Conservation (phyloP, 1,140 invertebrate genomes). For the Tetramorium alpestre region DNA sequence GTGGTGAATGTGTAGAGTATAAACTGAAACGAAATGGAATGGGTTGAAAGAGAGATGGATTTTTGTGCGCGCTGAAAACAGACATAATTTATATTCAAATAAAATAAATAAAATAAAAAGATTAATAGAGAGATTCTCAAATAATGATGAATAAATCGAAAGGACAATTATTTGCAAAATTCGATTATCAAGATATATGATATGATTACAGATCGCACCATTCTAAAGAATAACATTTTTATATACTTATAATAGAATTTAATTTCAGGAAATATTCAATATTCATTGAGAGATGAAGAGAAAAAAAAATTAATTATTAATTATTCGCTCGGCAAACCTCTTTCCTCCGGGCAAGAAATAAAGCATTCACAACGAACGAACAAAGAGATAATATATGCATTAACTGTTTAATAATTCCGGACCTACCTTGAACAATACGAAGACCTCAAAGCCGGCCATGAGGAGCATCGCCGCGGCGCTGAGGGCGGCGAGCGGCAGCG, state of each 20-base stretch:
- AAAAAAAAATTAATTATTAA: background rate
- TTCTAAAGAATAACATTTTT: background rate
- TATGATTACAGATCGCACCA: background rate
- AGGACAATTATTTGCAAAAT: background rate
- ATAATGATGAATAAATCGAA: background rate
- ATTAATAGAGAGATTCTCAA: background rate
- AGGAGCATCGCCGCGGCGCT: constrained; percentile 92
- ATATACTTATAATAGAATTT: background rate
- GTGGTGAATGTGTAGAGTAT: background rate
- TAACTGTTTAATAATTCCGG: background rate
- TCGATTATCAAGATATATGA: background rate
- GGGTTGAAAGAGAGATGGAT: background rate
- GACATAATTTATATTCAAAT: background rate
- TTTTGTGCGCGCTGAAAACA: background rate
- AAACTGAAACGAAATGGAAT: background rate
- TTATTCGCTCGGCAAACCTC: background rate
- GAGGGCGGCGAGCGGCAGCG: constrained; percentile 92
- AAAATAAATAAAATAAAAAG: background rate
- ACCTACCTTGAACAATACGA: constrained; percentile 92
- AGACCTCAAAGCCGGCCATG: constrained; percentile 94
- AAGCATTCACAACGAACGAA: background rate
- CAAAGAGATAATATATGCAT: background rate
- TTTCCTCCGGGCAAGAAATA: background rate
- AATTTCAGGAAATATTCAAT: background rate
- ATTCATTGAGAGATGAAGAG: background rate